A percentile compares a stretch with the other conserved stretches of the same genome.
Evolutionary conservation across 2,797 vertebrate species (phyloP).

Genomic region (Coreius guichenoti): DNA sequence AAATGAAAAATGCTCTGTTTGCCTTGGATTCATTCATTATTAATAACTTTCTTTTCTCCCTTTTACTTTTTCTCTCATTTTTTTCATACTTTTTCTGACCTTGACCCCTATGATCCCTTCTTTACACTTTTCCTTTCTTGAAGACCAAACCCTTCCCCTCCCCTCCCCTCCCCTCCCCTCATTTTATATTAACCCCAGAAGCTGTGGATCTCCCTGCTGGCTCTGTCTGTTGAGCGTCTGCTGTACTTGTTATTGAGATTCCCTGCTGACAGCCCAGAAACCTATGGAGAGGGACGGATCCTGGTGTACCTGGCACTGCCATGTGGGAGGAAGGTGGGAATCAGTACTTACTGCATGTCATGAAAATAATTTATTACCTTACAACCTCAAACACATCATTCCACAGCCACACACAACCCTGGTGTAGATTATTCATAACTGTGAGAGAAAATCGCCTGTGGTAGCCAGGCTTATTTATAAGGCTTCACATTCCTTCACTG

Average conservation of each 20-base stretch:
- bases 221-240: not conserved
- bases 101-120: not conserved
- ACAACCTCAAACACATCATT: not conserved
- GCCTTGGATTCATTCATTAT: conserved; percentile 9
- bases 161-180: too few relatives aligned
- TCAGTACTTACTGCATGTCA: not conserved
- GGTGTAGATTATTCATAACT: conserved; percentile 28
- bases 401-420: conserved; percentile 15
- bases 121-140: not conserved
- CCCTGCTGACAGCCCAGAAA: conserved; percentile 24
- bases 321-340: conserved; percentile 16
- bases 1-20: conserved; percentile 19
- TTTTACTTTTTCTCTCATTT: not conserved
- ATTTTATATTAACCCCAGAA: not conserved
- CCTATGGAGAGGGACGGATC: not conserved
- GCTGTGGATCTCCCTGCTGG: not conserved
- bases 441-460: conserved; percentile 1
- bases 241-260: conserved; percentile 22
- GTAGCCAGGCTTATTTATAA: conserved; percentile 5
- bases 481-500: not conserved
- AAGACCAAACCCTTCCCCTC: not conserved
- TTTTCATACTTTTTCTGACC: not conserved
- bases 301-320: conserved; percentile 20
- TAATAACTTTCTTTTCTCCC: not conserved
- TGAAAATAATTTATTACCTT: conserved; percentile 26